Conservation (phyloP, 2,888 invertebrate genomes). For the Onthophagus sagittarius region DNA sequence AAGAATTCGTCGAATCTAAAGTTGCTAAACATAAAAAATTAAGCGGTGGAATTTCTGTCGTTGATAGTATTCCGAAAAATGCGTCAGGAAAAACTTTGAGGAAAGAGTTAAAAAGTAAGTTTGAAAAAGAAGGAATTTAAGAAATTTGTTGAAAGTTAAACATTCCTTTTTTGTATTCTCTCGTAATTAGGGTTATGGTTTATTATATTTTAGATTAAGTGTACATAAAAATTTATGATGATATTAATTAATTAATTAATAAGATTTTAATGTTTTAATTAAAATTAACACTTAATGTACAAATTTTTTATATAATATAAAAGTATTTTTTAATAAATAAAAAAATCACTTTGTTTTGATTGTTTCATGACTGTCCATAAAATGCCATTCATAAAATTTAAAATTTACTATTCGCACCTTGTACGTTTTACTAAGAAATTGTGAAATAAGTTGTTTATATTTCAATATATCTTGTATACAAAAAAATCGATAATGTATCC, state of each 20-base stretch:
- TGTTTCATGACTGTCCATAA: too few relatives aligned
- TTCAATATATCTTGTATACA: too few relatives aligned
- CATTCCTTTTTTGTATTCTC: not conserved
- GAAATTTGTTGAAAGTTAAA: not conserved
- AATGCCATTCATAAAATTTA: too few relatives aligned
- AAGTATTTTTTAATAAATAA: too few relatives aligned
- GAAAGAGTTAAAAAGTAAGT: slow-evolving; percentile 49
- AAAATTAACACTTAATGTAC: too few relatives aligned
- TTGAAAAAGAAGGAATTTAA: slow-evolving; percentile 39
- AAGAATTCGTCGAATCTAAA: slow-evolving; percentile 59
- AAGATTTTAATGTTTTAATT: not conserved
- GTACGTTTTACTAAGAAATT: too few relatives aligned
- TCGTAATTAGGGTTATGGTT: not conserved
- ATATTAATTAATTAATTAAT: not conserved
- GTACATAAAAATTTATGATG: too few relatives aligned
- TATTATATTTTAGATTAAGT: not conserved
- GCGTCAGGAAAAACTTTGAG: slow-evolving; percentile 75
- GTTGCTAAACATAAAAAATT: slow-evolving; percentile 74
- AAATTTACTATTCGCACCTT: too few relatives aligned
- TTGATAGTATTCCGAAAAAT: slow-evolving; percentile 69
- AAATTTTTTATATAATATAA: too few relatives aligned
- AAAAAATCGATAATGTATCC: too few relatives aligned
- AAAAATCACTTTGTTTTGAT: too few relatives aligned
- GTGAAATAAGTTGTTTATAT: too few relatives aligned
- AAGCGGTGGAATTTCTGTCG: slow-evolving; percentile 60